Conservation (phyloP, 2,113 vertebrate genomes). For the Dicrurus megarhynchus region DNA sequence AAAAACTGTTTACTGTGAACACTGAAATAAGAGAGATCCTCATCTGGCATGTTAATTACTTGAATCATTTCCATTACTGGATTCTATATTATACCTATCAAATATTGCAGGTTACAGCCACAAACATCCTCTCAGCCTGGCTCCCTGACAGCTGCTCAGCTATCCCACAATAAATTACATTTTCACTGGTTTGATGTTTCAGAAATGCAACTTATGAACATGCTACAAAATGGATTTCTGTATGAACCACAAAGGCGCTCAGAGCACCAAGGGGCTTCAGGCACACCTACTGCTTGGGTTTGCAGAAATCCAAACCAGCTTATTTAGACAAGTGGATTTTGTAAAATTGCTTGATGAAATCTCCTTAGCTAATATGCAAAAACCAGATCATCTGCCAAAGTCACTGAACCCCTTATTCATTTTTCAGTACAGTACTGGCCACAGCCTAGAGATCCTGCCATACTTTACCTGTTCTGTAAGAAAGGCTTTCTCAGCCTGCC, state of each 20-base stretch:
- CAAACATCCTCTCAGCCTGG: background rate
- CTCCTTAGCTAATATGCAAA: background rate
- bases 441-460: background rate
- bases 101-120: background rate
- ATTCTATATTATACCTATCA: background rate
- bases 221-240: background rate
- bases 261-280: background rate
- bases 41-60: background rate
- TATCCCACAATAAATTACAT: background rate
- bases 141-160: background rate
- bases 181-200: background rate
- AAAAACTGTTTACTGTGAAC: background rate
- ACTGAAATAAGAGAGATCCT: background rate
- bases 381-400: background rate
- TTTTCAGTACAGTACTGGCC: background rate
- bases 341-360: background rate
- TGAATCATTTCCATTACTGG: background rate
- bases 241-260: background rate
- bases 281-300: background rate
- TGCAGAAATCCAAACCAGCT: background rate
- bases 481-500: background rate
- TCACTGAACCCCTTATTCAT: background rate
- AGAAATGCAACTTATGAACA: background rate
- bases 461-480: rapidly evolving
- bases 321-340: background rate